These are phyloP conservation scores for Mormyrops attenuatus DNA, from an alignment of 2,797 vertebrate genomes.

Conservation along the genomic window DNA sequence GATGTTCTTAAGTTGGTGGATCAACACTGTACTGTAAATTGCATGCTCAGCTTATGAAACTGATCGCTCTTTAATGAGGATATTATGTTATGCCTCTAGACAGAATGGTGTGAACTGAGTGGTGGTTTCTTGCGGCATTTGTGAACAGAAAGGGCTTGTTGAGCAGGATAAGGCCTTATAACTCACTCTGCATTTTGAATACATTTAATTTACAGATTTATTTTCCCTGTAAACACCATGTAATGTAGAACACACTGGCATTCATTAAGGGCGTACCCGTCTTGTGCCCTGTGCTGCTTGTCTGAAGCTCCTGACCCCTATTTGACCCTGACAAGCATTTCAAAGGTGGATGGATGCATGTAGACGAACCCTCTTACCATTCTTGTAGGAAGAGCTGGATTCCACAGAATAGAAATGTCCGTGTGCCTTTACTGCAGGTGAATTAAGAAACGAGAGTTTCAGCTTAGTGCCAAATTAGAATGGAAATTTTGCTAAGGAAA, in stretches of 20 bases:
- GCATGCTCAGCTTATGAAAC: background rate
- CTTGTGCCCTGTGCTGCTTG: background rate
- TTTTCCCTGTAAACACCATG: background rate
- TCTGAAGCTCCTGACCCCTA: background rate
- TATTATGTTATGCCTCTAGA: background rate
- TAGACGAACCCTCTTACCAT: background rate
- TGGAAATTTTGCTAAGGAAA: constrained; percentile 32
- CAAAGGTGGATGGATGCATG: background rate
- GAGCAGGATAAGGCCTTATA: background rate
- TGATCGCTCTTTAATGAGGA: background rate
- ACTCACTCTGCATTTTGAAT: background rate
- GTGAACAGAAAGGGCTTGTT: background rate
- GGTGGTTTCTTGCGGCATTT: background rate
- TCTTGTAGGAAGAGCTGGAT: background rate
- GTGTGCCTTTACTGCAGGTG: constrained; percentile 34
- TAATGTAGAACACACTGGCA: background rate
- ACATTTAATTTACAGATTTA: background rate
- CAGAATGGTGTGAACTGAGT: background rate
- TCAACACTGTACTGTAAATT: background rate
- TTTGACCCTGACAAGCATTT: background rate
- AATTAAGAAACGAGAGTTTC: constrained; percentile 38
- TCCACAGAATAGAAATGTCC: constrained; percentile 19
- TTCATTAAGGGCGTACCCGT: background rate
- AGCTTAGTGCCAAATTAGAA: constrained; percentile 24
- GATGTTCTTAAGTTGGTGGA: background rate